A percentile compares a stretch with the other conserved stretches of the same genome.
Conservation (phyloP, 1,140 invertebrate species). For the Eumaeus atala region DNA sequence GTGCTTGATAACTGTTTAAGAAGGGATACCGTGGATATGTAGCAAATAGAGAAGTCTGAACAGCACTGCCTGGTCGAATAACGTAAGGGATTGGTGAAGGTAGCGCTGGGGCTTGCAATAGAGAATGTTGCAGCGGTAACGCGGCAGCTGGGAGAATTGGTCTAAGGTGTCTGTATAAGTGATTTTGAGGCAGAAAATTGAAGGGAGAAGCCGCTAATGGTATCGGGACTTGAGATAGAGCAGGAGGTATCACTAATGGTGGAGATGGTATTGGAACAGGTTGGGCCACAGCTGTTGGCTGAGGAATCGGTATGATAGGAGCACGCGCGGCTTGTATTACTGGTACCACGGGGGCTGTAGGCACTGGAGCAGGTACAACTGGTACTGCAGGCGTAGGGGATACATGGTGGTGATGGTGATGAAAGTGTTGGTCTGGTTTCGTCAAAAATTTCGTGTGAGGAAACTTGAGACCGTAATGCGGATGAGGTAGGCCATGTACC, state of each 20-base stretch:
- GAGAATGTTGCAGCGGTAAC: constrained; percentile 30
- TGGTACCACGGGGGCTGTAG: constrained; percentile 33
- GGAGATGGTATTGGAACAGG: constrained; percentile 33
- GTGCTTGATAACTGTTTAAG: constrained; percentile 46
- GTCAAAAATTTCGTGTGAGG: constrained; percentile 48
- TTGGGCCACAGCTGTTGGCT: constrained; percentile 30
- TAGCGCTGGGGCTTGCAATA: constrained; percentile 15
- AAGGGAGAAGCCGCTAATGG: constrained; percentile 18
- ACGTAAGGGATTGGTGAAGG: constrained; percentile 42
- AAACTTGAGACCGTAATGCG: constrained; percentile 54
- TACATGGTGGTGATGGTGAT: constrained; percentile 64
- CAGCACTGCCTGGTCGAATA: constrained; percentile 58
- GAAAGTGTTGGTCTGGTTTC: constrained; percentile 53
- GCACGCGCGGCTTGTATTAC: too few relatives aligned
- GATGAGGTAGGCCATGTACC: constrained; percentile 46
- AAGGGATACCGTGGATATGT: constrained; percentile 63
- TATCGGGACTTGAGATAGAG: constrained; percentile 25
- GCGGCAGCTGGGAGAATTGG: constrained; percentile 37
- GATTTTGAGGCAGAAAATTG: constrained; percentile 23
- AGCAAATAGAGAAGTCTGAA: constrained; percentile 64
- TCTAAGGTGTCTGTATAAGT: constrained; percentile 20
- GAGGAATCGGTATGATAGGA: constrained; percentile 1
- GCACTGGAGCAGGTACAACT: constrained; percentile 41
- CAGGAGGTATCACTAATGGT: constrained; percentile 27
- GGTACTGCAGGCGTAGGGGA: constrained; percentile 45